Base-by-base conservation (phyloP, 1,140 invertebrate genomes). In the Eulimnadia texana region DNA sequence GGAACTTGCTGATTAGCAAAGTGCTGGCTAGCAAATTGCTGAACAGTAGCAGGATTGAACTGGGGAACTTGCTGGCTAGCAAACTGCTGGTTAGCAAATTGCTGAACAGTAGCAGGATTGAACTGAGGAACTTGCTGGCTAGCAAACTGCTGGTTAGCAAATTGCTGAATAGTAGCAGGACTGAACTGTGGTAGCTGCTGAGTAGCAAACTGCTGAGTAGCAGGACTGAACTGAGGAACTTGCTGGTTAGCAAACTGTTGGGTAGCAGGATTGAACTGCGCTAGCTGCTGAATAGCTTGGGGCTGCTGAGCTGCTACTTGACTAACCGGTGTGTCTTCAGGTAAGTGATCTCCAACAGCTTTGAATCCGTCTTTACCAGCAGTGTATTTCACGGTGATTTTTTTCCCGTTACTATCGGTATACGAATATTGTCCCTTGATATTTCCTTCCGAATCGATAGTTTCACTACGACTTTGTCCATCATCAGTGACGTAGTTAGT, bases 331-430 rank as follows among this genome's bases (percentile, higher is more conserved):
- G 66, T 66, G 13, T 61, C 61, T 33, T 55, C 63, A 50, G 74
- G 76, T 25, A 76, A 67, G 63, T 76, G 74, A 55, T 76, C 75
- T 23, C 72, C 75, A 65, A 77, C 68, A 20, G 76, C 77, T 68
- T 76, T 76, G 67, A 82, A 83, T 2, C 82, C 81, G 49, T 80
- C 77, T 68, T 83, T 82, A 19, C 82, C 82, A 3, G 82, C 81
- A 3, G 76, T 74, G 65, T 83, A 84, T 67, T 81, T 82, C 3
- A 83, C 76, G 16, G 80, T 80, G 60, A 79, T 79, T n/a, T 73
- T 62, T 50, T 75, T 72, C 16, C 79, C 79, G 65, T 79, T 72
- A 10, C 77, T 74, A 19, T 76, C 78, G 2, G 74, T 66, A 69
- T 80, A 80, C 25, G 80, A 79, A 66, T 83, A 83, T 6, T 76